Base-by-base conservation (phyloP, 2,113 vertebrate genomes). In the Dryoscopus gambensis region DNA sequence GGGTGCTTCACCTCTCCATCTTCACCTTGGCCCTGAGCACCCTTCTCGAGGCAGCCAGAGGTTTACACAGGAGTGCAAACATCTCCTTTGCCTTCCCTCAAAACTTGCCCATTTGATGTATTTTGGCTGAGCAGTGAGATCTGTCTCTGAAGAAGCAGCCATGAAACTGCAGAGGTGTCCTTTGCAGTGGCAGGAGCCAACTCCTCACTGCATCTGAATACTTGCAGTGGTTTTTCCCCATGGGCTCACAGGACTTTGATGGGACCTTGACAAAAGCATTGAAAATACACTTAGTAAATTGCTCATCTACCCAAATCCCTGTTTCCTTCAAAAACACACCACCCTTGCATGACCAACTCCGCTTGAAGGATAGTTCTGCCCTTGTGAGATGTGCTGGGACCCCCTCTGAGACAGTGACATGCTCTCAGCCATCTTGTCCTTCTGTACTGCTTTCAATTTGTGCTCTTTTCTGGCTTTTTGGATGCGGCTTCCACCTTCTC, bases 401-500 rank as follows among this genome's bases (percentile, higher is more conserved):
- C 6, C 39, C 27, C 33, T 0, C 7, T n/a, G 67, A 68, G n/a
- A 55, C 6, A 28, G 15, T 5, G 2, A 68, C 4, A 0, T 1
- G 2, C 46, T 68, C 40, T 76, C 5, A 6, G 59, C 44, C 21
- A 16, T 37, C 33, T 65, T 3, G 2, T 52, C 17, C 89, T 81
- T 92, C 89, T 95, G 35, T 84, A 57, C 64, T 84, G 80, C 93
- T 95, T 95, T 93, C 83, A 90, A 67, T 84, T 83, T 93, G 23
- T 63, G 60, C 63, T 84, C 56, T 92, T 84, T 84, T 84, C 59
- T 87, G 89, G 71, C 86, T 84, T 82, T 92, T 84, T 93, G 83
- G 76, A 70, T 22, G 55, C 1, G 8, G 63, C 44, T 95, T 94
- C 68, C 60, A 78, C 73, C 77, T 90, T 80, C 84, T 92, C 60